Evolutionary conservation across 2,888 invertebrate genomes (phyloP).

Genomic region (Pegoplata infirma): DNA sequence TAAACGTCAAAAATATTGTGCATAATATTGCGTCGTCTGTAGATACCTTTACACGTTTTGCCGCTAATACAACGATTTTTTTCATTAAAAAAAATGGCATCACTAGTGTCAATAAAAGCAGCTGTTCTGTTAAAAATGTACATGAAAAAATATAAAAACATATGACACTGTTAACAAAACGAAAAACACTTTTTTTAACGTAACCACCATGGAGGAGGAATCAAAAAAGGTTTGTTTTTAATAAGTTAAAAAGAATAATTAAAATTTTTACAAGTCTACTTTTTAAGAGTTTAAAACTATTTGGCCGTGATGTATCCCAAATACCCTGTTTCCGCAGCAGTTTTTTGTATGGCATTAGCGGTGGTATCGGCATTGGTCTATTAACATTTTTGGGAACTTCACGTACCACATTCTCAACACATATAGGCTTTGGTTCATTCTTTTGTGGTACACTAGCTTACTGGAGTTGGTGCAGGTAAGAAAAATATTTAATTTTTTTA

Average conservation of each 20-base stretch:
- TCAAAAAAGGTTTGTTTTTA: slow-evolving; percentile 52
- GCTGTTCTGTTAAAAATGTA: neutral
- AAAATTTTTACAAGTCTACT: neutral
- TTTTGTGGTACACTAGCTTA: slow-evolving; percentile 82
- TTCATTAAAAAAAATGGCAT: neutral
- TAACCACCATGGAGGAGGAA: slow-evolving; percentile 56
- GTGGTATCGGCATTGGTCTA: slow-evolving; percentile 84
- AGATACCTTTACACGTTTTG: too few relatives aligned
- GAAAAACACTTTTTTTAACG: neutral
- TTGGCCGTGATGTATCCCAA: slow-evolving; percentile 85
- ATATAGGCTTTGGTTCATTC: slow-evolving; percentile 84
- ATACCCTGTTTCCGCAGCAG: slow-evolving; percentile 90
- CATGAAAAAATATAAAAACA: neutral
- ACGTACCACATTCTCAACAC: slow-evolving; percentile 81
- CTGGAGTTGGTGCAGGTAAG: slow-evolving; percentile 82
- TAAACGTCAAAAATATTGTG: too few relatives aligned
- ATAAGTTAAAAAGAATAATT: neutral
- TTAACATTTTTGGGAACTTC: slow-evolving; percentile 87
- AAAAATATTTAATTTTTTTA: too few relatives aligned
- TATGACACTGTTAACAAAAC: neutral
- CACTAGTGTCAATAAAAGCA: neutral
- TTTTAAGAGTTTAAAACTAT: slow-evolving; percentile 81
- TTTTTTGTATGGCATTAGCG: slow-evolving; percentile 85
- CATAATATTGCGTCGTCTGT: too few relatives aligned
- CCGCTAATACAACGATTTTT: too few relatives aligned